Conservation (phyloP, 2,797 vertebrate species). For the Masticophis lateralis region DNA sequence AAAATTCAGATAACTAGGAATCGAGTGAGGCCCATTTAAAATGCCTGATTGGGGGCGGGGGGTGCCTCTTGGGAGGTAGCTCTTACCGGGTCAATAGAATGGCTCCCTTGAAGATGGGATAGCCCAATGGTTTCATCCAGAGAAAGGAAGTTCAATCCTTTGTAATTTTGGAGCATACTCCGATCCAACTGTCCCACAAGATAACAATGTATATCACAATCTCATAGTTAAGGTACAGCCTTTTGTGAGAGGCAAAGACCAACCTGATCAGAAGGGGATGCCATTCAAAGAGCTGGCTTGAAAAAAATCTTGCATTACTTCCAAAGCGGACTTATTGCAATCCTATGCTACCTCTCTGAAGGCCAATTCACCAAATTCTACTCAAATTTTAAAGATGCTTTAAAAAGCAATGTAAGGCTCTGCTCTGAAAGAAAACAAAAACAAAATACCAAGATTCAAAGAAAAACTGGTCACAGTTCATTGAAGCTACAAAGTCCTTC, state of each 20-base stretch:
- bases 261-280: not conserved
- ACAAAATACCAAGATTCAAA: not conserved
- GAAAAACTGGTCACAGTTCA: not conserved
- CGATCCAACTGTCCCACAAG: not conserved
- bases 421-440: not conserved
- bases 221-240: not conserved
- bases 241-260: not conserved
- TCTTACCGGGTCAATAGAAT: not conserved
- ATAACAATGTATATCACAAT: not conserved
- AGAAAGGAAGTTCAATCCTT: not conserved
- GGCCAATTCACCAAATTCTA: not conserved
- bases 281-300: not conserved
- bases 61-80: not conserved
- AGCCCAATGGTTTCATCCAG: not conserved
- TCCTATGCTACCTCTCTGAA: not conserved
- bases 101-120: not conserved
- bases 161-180: not conserved
- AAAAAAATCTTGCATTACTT: not conserved
- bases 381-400: not conserved
- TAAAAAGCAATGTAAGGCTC: not conserved
- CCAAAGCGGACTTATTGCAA: not conserved
- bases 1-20: not conserved
- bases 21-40: not conserved
- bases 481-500: not conserved
- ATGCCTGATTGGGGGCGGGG: not conserved